Conservation (phyloP, 2,888 invertebrate species). For the Flexamia atlantica region DNA sequence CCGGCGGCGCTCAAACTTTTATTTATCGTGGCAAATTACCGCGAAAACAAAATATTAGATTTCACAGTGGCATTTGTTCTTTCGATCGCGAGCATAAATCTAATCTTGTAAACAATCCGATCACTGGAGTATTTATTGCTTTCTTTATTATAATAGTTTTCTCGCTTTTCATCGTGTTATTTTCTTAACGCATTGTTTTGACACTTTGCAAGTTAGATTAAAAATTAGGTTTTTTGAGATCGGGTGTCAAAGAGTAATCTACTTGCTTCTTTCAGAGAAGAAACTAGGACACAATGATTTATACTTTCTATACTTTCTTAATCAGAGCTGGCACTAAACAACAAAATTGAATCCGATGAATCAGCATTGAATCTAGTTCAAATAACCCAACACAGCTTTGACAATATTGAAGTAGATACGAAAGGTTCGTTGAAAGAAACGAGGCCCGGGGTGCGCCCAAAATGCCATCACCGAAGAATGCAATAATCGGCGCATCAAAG, state of each 20-base stretch:
- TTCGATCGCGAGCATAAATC: slow-evolving; percentile 45
- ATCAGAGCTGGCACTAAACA: no score
- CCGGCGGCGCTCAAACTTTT: slow-evolving; percentile 48
- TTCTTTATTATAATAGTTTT: slow-evolving; percentile 51
- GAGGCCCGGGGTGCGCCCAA: slow-evolving; percentile 32
- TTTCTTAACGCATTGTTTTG: not conserved
- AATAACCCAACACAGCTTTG: slow-evolving; percentile 20
- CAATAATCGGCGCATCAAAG: slow-evolving; percentile 58
- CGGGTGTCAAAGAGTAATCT: not conserved
- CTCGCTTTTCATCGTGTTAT: slow-evolving; percentile 25
- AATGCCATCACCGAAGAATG: slow-evolving; percentile 61
- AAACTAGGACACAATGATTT: not conserved
- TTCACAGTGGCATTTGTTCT: slow-evolving; percentile 46
- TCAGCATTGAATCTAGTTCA: not conserved
- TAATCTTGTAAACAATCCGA: slow-evolving; percentile 42
- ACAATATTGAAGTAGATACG: not conserved
- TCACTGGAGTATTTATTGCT: slow-evolving; percentile 40
- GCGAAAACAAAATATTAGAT: slow-evolving; percentile 58
- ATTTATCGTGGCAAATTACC: slow-evolving; percentile 57
- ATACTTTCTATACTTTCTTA: no score
- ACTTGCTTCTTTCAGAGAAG: not conserved
- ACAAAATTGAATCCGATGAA: not conserved
- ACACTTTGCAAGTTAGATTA: slow-evolving; percentile 4
- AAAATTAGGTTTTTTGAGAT: slow-evolving; percentile 12
- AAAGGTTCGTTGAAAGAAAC: slow-evolving; percentile 39